Conservation (phyloP, 2,113 vertebrate species). For the Phalacrocorax pelagicus region DNA sequence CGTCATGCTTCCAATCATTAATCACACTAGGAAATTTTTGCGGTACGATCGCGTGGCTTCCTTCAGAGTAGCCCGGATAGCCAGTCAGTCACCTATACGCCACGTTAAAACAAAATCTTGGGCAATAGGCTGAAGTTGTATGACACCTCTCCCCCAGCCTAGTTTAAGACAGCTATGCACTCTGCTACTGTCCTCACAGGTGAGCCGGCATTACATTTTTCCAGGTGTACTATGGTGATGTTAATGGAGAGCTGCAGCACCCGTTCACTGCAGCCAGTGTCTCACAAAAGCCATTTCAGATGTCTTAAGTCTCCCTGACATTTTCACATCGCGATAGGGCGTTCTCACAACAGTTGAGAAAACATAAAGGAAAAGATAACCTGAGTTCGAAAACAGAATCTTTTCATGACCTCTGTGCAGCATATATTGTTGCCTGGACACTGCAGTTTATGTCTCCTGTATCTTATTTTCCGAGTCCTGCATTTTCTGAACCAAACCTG, state of each 20-base stretch:
- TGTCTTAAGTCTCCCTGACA: background rate
- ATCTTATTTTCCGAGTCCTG: background rate
- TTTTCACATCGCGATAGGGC: background rate
- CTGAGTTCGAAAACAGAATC: background rate
- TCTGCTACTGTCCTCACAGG: background rate
- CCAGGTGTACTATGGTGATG: background rate
- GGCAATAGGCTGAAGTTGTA: accelerated
- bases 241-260: background rate
- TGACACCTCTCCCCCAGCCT: background rate
- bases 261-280: background rate
- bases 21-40: accelerated
- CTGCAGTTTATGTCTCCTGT: background rate
- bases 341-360: background rate
- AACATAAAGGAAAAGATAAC: background rate
- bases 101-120: background rate
- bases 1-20: accelerated
- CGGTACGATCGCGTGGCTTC: too few relatives aligned
- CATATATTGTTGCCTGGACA: background rate
- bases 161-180: background rate
- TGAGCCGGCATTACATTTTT: background rate
- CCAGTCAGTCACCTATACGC: background rate
- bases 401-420: background rate
- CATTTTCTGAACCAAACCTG: background rate
- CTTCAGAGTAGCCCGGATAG: background rate
- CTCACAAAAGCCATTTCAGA: background rate